phyloP scores from a whole-genome alignment of 2,797 vertebrate species.

The Enteromius unitaeniatus region DNA sequence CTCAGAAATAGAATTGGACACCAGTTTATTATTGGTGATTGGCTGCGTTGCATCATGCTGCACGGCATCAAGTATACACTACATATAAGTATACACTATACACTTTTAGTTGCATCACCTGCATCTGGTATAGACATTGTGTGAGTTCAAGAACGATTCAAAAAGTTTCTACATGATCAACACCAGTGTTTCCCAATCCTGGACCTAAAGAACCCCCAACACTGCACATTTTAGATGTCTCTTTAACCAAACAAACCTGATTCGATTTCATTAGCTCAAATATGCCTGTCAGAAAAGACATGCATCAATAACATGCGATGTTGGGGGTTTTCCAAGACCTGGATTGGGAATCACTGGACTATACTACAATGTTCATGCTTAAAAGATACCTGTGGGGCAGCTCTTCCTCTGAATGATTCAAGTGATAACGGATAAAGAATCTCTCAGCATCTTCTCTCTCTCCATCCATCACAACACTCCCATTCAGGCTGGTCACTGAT shows the following conservation, averaged over 20 bases:
- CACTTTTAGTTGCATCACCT: neutral
- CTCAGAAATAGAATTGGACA: neutral
- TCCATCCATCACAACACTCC: constrained; percentile 87
- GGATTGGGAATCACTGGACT: neutral
- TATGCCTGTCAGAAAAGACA: neutral
- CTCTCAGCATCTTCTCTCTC: constrained; percentile 96
- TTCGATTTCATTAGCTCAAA: neutral
- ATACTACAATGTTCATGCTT: neutral
- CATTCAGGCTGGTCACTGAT: constrained; percentile 88
- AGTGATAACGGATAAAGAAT: constrained; percentile 94
- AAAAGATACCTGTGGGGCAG: constrained; percentile 81
- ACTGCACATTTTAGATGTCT: neutral
- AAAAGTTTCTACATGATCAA: neutral
- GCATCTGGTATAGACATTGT: neutral
- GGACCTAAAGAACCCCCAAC: neutral
- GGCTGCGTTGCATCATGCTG: neutral
- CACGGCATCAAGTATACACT: neutral
- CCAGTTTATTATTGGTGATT: neutral
- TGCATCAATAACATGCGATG: neutral
- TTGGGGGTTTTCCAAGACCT: neutral
- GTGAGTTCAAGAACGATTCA: neutral
- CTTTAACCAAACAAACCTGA: neutral
- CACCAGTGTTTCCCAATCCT: neutral
- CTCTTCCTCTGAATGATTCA: constrained; percentile 88
- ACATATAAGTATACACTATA: too few relatives aligned